Evolutionary conservation across 2,888 invertebrate species (phyloP).

Genomic region (Pomacea canaliculata): DNA sequence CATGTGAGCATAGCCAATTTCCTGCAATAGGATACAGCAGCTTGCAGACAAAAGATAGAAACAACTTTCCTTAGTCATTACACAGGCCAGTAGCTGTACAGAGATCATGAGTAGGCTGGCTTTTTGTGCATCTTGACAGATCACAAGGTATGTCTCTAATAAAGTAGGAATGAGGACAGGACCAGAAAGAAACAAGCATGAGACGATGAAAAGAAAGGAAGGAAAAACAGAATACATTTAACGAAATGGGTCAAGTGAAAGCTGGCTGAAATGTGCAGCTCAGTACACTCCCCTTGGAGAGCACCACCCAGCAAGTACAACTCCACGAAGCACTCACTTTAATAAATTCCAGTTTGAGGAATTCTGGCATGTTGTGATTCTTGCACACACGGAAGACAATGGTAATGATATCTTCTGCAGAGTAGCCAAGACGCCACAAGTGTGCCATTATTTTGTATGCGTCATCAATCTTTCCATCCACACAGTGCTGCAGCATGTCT

Average conservation of each 20-base stretch:
- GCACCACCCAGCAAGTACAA: no score
- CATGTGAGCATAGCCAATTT: constrained; percentile 92
- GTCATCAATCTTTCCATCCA: constrained; percentile 83
- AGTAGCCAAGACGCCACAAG: constrained; percentile 94
- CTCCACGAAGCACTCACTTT: constrained; percentile 72
- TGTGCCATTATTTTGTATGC: constrained; percentile 89
- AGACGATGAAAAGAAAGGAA: no score
- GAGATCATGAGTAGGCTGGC: neutral
- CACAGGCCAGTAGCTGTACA: neutral
- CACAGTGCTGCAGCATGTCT: constrained; percentile 89
- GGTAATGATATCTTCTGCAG: constrained; percentile 94
- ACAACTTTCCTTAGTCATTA: neutral
- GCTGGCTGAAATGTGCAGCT: no score
- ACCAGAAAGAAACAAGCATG: no score
- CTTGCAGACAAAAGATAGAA: no score
- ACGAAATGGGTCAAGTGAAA: no score
- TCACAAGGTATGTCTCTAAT: no score
- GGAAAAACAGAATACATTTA: no score
- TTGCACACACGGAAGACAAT: constrained; percentile 96
- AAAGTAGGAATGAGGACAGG: no score
- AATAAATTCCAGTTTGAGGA: constrained; percentile 85
- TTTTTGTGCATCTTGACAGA: no score
- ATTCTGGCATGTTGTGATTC: constrained; percentile 84
- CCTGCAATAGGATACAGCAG: constrained; percentile 72
- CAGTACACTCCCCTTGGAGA: no score